Base-by-base conservation (phyloP, 2,888 invertebrate species). In the Perdita meconis region DNA sequence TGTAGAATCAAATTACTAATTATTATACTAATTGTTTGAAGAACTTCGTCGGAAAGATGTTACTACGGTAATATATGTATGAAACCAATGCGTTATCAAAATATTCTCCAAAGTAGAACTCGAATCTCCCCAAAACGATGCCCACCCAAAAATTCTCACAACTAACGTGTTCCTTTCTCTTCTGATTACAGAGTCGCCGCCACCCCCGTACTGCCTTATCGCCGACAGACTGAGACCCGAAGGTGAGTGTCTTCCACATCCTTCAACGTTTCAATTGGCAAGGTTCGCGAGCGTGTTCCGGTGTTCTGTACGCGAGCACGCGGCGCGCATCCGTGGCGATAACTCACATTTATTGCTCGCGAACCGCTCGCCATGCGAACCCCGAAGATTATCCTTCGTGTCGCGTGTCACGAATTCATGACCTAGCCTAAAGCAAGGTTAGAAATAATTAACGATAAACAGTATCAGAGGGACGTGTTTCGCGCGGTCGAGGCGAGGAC, bases 151-250 rank as follows among this genome's bases (percentile, higher is more conserved):
- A 44, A 44, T 8, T 44, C 44, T 16, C 44, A 8, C 10, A 16
- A 8, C 44, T 44, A 44, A 44, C 44, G 19, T 44, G 19, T 44
- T 44, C 6, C n/a, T n/a, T n/a, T 51, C 6, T 34, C 12, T 34
- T 88, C 91, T 90, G 87, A 90, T 95, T 95, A 67, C 95, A 97
- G 97, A 97, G 93, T 95, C 95, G 90, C 96, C 96, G 90, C 97
- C 97, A 89, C 97, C 97, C 88, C 97, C 97, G 84, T 97, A 97
- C 93, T 96, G 95, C 93, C 95, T 95, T 91, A 95, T 95, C 93
- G 95, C 95, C 89, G 93, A 93, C 89, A 94, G 94, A 93, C 93
- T 96, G 92, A 96, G 95, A 94, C 95, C 95, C 92, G 96, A 96
- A 95, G 96, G 96, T 96, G 93, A 95, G 95, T 93, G 83, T 85